Evolutionary conservation across 1,140 invertebrate genomes (phyloP).

Genomic region (Anastatus disparis): DNA sequence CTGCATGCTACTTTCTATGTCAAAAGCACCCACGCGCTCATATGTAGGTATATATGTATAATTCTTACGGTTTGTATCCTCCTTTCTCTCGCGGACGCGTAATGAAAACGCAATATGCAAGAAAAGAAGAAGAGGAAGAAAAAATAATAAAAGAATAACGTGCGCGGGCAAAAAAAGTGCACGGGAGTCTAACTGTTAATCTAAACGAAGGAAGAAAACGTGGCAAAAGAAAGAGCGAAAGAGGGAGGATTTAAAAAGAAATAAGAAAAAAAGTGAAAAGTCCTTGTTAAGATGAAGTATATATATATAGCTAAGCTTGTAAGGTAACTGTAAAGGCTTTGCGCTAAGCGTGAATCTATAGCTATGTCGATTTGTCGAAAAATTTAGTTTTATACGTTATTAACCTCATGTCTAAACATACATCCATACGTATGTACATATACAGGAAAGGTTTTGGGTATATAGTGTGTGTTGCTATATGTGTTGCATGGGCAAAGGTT

Average conservation of each 20-base stretch:
- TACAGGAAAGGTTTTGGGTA: not conserved
- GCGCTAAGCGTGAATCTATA: too few relatives aligned
- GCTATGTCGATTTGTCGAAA: slow-evolving; percentile 15
- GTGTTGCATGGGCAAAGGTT: not conserved
- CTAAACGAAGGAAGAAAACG: not conserved
- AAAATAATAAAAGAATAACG: not conserved
- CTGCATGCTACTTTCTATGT: too few relatives aligned
- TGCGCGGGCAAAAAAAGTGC: not conserved
- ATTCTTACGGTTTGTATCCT: too few relatives aligned
- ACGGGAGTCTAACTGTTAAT: not conserved
- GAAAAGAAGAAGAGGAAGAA: too few relatives aligned
- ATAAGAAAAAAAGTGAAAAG: slow-evolving; percentile 26
- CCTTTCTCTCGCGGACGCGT: too few relatives aligned
- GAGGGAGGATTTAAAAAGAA: not conserved
- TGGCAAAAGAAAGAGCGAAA: not conserved
- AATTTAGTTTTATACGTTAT: not conserved
- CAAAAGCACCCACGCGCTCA: too few relatives aligned
- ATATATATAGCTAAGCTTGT: too few relatives aligned
- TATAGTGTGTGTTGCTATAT: too few relatives aligned
- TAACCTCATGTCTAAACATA: not conserved
- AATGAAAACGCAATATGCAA: too few relatives aligned
- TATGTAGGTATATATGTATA: too few relatives aligned
- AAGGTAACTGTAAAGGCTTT: slow-evolving; percentile 15
- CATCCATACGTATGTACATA: not conserved
- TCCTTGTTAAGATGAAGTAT: slow-evolving; percentile 30